Conservation (phyloP, 2,113 vertebrate genomes). For the Megalops atlanticus region DNA sequence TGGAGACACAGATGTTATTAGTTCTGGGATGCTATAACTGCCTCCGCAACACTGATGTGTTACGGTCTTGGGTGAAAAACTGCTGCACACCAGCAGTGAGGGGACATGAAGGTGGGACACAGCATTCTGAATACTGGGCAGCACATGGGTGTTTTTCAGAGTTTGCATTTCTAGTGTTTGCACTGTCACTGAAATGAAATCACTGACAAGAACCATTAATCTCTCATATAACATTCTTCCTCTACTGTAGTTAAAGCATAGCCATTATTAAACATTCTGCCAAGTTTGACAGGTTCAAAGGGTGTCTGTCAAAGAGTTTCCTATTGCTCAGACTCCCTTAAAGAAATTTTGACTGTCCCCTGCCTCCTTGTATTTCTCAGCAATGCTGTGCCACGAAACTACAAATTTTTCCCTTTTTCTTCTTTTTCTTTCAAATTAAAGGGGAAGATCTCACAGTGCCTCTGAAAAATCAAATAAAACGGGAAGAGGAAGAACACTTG, state of each 20-base stretch:
- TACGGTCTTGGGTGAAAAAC: background rate
- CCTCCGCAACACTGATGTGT: slow-evolving; percentile 8
- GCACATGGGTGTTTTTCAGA: background rate
- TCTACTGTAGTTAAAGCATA: too few relatives aligned
- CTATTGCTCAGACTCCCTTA: too few relatives aligned
- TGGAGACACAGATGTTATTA: slow-evolving; percentile 2
- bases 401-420: background rate
- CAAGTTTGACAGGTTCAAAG: too few relatives aligned
- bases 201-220: too few relatives aligned
- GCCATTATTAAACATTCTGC: too few relatives aligned
- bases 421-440: background rate
- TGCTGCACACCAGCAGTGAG: background rate
- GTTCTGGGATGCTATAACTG: background rate
- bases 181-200: too few relatives aligned
- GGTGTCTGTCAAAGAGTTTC: too few relatives aligned
- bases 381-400: background rate
- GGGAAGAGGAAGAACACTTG: background rate
- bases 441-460: background rate
- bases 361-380: too few relatives aligned
- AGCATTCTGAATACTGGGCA: background rate
- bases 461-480: background rate
- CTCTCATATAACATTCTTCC: too few relatives aligned
- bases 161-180: background rate
- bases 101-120: background rate
- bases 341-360: too few relatives aligned